Evolutionary conservation across 2,113 vertebrate species (phyloP).

Genomic region (Lepisosteus oculatus): DNA sequence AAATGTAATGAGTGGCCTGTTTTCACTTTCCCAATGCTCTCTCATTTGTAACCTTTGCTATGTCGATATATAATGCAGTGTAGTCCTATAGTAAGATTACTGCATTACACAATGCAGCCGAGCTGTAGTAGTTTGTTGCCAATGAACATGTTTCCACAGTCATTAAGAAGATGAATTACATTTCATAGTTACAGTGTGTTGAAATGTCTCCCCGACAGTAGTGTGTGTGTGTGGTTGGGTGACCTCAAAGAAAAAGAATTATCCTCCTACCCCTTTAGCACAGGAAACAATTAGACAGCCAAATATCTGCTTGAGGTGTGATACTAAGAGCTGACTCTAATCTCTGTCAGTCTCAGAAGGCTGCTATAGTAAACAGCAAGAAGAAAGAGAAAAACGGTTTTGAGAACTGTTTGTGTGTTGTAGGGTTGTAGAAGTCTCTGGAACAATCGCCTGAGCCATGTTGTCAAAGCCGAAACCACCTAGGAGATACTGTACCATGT

Average conservation of each 20-base stretch:
- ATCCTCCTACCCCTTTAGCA: slow-evolving; percentile 8
- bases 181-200: background rate
- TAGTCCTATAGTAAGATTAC: background rate
- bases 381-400: too few relatives aligned
- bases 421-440: too few relatives aligned
- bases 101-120: background rate
- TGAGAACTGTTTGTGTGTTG: too few relatives aligned
- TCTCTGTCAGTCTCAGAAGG: background rate
- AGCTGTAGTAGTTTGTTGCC: background rate
- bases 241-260: slow-evolving; percentile 15
- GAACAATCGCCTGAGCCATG: too few relatives aligned
- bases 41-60: too few relatives aligned
- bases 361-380: background rate
- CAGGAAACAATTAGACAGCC: slow-evolving; percentile 14
- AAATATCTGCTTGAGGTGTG: slow-evolving; percentile 22
- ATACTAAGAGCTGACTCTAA: slow-evolving; percentile 14
- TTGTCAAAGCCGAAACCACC: too few relatives aligned
- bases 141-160: slow-evolving; percentile 3
- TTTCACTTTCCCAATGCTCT: too few relatives aligned
- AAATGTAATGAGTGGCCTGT: too few relatives aligned
- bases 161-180: background rate
- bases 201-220: background rate
- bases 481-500: too few relatives aligned
- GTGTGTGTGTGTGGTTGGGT: background rate
- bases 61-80: too few relatives aligned